Base-by-base conservation (phyloP, 2,888 invertebrate genomes). In the Mythimna lalbum region DNA sequence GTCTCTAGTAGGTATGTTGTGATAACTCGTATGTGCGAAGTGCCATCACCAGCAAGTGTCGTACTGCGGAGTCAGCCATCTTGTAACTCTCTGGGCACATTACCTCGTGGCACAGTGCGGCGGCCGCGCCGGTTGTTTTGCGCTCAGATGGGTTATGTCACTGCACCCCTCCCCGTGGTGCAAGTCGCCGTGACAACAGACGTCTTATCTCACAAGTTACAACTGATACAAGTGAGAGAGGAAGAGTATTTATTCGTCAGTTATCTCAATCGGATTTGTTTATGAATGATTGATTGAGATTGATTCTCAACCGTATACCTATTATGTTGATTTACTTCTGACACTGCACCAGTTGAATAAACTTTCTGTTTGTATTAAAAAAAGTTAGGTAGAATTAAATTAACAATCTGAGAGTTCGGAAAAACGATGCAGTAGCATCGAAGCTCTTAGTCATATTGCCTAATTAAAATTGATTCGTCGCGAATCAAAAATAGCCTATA, bases 61-160 rank as follows among this genome's bases (percentile, higher is more conserved):
- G 1, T 23, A 17, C 27, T 4, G n/a, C 9, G 4, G 23, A n/a
- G 7, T 27, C 55, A 36, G 6, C 5, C 33, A n/a, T 33, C 21
- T 31, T 10, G 53, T 31, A 33, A 19, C 43, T 17, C n/a, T 57
- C 27, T 14, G 12, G 23, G 4, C 39, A 14, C 6, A 5, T n/a
- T 50, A 9, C 17, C 9, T 12, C 60, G 39, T 27, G n/a, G 36
- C 61, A 55, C 57, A 70, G 14, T 21, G 33, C 17, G 21, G 62
- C 62, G 61, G 62, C 17, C 52, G 49, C 33, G 53, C 50, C 53
- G 65, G 53, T 63, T 78, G 66, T 73, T 60, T 63, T 73, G 79
- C 33, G 23, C 60, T 62, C n/a, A 59, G 76, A 72, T 53, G 57
- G 27, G 75, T 74, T 74, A 79, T 56, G 55, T 72, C 76, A 52